Conservation (phyloP, 2,888 invertebrate genomes). For the Autographa gamma region DNA sequence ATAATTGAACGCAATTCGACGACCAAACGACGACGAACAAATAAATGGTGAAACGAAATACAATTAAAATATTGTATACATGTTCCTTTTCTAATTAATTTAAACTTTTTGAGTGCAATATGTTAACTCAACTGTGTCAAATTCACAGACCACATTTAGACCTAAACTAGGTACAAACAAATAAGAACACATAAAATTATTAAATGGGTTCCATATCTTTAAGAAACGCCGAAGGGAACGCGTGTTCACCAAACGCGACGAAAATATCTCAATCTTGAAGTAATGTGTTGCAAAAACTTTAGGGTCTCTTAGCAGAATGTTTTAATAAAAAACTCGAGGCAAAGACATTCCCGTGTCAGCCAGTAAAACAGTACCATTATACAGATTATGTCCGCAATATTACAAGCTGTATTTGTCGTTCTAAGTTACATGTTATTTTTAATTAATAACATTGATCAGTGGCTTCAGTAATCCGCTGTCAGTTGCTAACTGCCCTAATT, state of each 20-base stretch:
- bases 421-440: conserved; percentile 14
- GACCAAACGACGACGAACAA: not conserved
- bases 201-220: not conserved
- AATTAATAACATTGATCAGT: conserved; percentile 24
- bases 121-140: too few species aligned
- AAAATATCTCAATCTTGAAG: conserved; percentile 6
- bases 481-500: conserved; percentile 27
- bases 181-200: not conserved
- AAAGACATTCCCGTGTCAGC: not conserved
- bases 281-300: conserved; percentile 8
- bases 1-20: conserved; percentile 18
- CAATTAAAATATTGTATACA: too few species aligned
- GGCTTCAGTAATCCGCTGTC: conserved; percentile 33
- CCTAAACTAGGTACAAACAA: not conserved
- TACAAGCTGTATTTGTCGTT: not conserved
- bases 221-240: not conserved
- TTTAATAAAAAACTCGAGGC: conserved; percentile 6
- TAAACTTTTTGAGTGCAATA: too few species aligned
- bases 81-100: too few species aligned
- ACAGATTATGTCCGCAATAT: not conserved
- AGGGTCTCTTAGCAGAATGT: not conserved
- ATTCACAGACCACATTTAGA: not conserved
- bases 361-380: not conserved
- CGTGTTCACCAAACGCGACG: not conserved
- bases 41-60: not conserved